Evolutionary conservation across 2,888 invertebrate species (phyloP).

Genomic region (Pristionchus japonicus): DNA sequence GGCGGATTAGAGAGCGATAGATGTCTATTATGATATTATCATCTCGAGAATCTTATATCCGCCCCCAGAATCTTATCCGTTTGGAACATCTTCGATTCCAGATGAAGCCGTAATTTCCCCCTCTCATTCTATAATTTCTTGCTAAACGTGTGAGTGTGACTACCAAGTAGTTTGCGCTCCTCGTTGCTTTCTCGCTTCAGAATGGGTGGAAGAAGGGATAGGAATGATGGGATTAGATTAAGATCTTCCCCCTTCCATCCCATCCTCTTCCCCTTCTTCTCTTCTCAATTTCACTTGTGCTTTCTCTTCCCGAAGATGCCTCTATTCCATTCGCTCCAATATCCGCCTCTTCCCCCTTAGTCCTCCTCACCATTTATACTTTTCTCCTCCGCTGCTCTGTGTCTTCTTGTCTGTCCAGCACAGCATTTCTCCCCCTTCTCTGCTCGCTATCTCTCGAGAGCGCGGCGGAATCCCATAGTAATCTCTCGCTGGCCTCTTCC

Average conservation of each 20-base stretch:
- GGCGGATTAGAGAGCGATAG: not conserved
- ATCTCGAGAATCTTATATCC: no score
- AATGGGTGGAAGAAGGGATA: conserved; percentile 8
- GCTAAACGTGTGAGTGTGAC: not conserved
- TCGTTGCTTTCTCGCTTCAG: not conserved
- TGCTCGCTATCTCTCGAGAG: not conserved
- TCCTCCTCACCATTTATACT: conserved; percentile 46
- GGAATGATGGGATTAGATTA: conserved; percentile 39
- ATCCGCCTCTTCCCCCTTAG: conserved; percentile 44
- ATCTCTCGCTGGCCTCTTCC: not conserved
- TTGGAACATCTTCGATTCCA: not conserved
- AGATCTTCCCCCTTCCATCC: conserved; percentile 48
- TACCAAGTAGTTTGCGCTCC: not conserved
- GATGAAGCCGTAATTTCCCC: not conserved
- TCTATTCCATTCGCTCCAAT: conserved; percentile 34
- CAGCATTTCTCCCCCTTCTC: not conserved
- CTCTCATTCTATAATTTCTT: not conserved
- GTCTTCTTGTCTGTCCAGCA: conserved; percentile 7
- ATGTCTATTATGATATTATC: not conserved
- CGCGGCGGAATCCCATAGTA: conserved; percentile 15
- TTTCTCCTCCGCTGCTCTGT: not conserved
- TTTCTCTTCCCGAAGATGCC: conserved; percentile 36
- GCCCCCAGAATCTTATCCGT: not conserved
- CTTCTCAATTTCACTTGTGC: conserved; percentile 41
- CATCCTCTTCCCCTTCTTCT: conserved; percentile 34